These are phyloP conservation scores for Pocillopora verrucosa DNA, from an alignment of 64 coral and sea anemone species.

Conservation along the genomic window DNA sequence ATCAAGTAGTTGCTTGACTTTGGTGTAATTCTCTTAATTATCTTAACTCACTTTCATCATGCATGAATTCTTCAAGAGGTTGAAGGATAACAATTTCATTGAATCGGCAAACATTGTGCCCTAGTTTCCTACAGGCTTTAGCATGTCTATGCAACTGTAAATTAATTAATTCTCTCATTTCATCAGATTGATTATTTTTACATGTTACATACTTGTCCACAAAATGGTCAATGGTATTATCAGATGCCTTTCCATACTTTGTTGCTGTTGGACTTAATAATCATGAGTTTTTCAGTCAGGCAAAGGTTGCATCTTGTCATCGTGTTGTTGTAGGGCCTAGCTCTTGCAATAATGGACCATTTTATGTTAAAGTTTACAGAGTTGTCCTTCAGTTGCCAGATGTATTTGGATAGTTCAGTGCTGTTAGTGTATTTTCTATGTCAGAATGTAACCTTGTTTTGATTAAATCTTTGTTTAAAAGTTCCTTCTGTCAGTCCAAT, in stretches of 20 bases:
- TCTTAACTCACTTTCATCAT: background rate
- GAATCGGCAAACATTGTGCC: conserved; percentile 21
- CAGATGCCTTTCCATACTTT: conserved; percentile 15
- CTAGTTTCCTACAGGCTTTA: conserved; percentile 23
- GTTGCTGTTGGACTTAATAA: too few species aligned
- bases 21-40: conserved; percentile 14
- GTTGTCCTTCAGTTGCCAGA: too few species aligned
- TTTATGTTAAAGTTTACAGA: too few species aligned
- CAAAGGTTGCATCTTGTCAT: too few species aligned
- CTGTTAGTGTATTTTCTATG: too few species aligned
- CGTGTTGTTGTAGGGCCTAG: too few species aligned
- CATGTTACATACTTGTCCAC: conserved; percentile 31
- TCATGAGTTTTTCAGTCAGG: too few species aligned
- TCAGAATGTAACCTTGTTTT: too few species aligned
- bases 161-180: conserved; percentile 31
- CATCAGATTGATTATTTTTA: conserved; percentile 18
- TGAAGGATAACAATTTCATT: conserved; percentile 28
- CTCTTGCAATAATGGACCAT: too few species aligned
- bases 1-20: conserved; percentile 30
- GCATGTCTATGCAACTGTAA: conserved; percentile 11
- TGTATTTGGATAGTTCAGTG: too few species aligned
- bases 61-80: conserved; percentile 19
- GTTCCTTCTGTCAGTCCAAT: too few species aligned
- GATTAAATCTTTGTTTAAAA: too few species aligned
- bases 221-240: conserved; percentile 22